Base-by-base conservation (phyloP, 2,113 vertebrate species). In the Laticauda laticaudata region DNA sequence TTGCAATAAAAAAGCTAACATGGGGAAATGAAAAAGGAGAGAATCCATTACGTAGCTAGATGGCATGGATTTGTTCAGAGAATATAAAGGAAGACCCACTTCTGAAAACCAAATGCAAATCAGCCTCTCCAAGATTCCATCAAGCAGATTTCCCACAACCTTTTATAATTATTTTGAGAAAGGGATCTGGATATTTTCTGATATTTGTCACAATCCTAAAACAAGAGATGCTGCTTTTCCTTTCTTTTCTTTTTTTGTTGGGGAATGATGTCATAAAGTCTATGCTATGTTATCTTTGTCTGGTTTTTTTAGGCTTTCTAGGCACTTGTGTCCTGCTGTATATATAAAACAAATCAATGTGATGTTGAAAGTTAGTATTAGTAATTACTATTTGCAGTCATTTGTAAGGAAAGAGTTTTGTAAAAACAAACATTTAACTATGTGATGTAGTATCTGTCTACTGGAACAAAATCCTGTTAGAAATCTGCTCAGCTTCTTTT, bases 1-100 rank as follows among this genome's bases (percentile, higher is more conserved):
- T 97, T 97, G 97, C 97, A 97, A 97, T 97, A 97, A 59, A 21
- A 97, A 95, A 95, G 91, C 97, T 94, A 96, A 96, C 51, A 91
- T 95, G 97, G 95, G 95, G 96, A 98, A 97, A 97, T 97, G 97
- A 97, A 93, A 88, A 45, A 95, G 39, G 91, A 59, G 56, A 95
- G 57, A 95, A 95, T 89, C 91, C 90, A 97, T 96, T 96, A 95
- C 90, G 92, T 4, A 96, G 95, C 93, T 85, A 94, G 21, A 95
- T 0, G 0, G 93, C 93, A 55, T 93, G 91, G 92, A 93, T 95
- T 96, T 93, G 87, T 92, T 92, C 53, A 89, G 95, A 34, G 90
- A 87, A 92, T 95, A 95, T 92, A 94, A 26, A 96, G 94, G 94
- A 93, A 94, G 45, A 45, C 3, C 81, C 88, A 92, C 43, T 92